Base-by-base conservation (phyloP, 2,888 invertebrate species). In the Halictus ligatus region DNA sequence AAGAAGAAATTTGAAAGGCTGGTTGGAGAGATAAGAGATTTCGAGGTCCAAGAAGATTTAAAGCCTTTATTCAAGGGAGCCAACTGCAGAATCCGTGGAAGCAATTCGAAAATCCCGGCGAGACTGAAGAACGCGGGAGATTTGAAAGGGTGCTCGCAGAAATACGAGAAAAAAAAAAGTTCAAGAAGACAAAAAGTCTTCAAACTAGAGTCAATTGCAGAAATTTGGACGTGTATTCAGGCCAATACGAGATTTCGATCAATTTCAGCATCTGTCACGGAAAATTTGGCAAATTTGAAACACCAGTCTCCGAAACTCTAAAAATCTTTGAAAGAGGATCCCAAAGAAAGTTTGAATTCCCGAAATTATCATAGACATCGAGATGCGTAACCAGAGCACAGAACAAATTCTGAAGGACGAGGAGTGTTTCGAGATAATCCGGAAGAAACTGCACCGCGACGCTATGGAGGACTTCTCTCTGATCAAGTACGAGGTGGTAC, bases 341-440 rank as follows among this genome's bases (percentile, higher is more conserved):
- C 1, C n/a, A 13, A 21, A 10, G 58, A 43, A 18, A 40, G 15
- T 18, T n/a, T 15, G 4, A 25, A 25, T 60, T 6, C 2, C 13
- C 25, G 6, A 25, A 0, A 60, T 15, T 12, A 6, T 5, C 21
- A 13, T 29, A 60, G 40, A 10, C 13, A 3, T 8, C 3, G 74
- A 69, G 43, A 91, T 89, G 89, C 78, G 88, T 1, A 75, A 82
- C 10, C 21, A 75, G 7, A 69, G 54, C 18, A 69, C 78, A 8
- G 83, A 88, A 18, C 88, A 92, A 74, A 83, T 94, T 48, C 88
- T 94, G 3, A 84, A 91, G 13, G 91, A 92, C n/a, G 89, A 93
- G 29, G 90, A 93, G 76, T 94, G 94, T 29, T 88, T 89, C 72
- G 91, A 93, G 80, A 93, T 94, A 48, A 88, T 94, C 0, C 88